phyloP scores from a whole-genome alignment of 53 echinoderm and acorn worm genomes.

The Echinarachnius parma region DNA sequence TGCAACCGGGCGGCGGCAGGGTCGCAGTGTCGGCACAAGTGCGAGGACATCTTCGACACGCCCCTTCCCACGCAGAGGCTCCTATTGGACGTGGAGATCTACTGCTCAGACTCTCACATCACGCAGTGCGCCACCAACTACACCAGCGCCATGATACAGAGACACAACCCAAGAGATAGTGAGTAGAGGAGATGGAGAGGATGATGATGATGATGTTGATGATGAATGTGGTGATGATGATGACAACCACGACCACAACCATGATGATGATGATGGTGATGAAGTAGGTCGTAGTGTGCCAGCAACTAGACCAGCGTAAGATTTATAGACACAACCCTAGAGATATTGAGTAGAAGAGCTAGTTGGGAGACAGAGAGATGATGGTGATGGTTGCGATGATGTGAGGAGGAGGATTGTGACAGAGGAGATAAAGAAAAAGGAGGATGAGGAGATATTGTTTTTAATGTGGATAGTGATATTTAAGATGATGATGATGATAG shows the following conservation, averaged over 20 bases:
- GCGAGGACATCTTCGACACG: constrained; percentile 80
- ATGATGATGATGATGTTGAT: constrained; percentile 32
- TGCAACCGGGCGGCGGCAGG: constrained; percentile 62
- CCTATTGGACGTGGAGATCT: constrained; percentile 68
- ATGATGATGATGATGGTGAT: constrained; percentile 5
- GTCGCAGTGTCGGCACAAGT: constrained; percentile 67
- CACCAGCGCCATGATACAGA: constrained; percentile 65
- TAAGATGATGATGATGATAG: background rate
- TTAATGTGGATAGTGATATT: background rate
- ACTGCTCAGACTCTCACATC: constrained; percentile 62
- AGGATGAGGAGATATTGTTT: background rate
- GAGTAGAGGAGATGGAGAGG: constrained; percentile 40
- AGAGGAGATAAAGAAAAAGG: background rate
- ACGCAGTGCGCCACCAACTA: constrained; percentile 83
- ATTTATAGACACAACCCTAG: no score
- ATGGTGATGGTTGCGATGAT: constrained; percentile 14
- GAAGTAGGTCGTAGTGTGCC: no score
- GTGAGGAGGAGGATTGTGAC: constrained; percentile 13
- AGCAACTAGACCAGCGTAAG: no score
- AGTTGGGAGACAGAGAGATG: no score
- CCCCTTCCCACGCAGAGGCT: constrained; percentile 65
- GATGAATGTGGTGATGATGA: constrained; percentile 9
- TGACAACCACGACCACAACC: background rate
- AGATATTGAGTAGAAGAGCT: no score
- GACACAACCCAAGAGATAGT: constrained; percentile 90